Percentiles rank a stretch among this genome's conserved stretches.
Evolutionary conservation across 2,888 invertebrate species (phyloP).

Genomic region (Drosophila greeni): DNA sequence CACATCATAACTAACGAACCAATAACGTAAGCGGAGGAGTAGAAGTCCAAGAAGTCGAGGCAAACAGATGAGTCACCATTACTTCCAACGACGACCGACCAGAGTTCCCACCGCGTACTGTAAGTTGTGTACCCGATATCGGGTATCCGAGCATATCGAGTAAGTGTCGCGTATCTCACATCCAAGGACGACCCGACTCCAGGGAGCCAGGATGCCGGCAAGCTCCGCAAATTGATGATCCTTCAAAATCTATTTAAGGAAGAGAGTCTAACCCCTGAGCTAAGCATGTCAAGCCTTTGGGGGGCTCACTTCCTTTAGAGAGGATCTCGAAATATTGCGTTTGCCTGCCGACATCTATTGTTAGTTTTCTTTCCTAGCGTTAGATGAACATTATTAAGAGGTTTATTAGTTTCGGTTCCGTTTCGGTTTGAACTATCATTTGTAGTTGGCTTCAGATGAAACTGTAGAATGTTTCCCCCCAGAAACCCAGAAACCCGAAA

Average conservation of each 20-base stretch:
- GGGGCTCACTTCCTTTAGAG: not conserved
- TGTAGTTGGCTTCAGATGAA: conserved; percentile 39
- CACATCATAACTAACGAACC: conserved; percentile 7
- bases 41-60: not conserved
- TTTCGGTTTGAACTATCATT: conserved; percentile 35
- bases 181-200: conserved; percentile 17
- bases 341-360: conserved; percentile 20
- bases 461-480: conserved; percentile 6
- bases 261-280: not conserved
- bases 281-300: not conserved
- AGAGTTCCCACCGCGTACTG: conserved; percentile 35
- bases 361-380: conserved; percentile 23
- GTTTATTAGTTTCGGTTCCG: conserved; percentile 33
- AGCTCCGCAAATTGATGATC: not conserved
- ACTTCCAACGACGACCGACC: not conserved
- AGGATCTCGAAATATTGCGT: not conserved
- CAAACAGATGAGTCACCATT: conserved; percentile 32
- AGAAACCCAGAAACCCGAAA: not conserved
- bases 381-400: conserved; percentile 34
- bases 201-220: conserved; percentile 21
- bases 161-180: conserved; percentile 30
- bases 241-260: too few relatives aligned
- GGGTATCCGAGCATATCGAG: conserved; percentile 16
- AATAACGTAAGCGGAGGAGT: conserved; percentile 11
- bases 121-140: conserved; percentile 33